Evolutionary conservation across 1,140 invertebrate species (phyloP), one percentile per base, ranked within the genome.

Genomic region (Eupeodes corollae): DNA sequence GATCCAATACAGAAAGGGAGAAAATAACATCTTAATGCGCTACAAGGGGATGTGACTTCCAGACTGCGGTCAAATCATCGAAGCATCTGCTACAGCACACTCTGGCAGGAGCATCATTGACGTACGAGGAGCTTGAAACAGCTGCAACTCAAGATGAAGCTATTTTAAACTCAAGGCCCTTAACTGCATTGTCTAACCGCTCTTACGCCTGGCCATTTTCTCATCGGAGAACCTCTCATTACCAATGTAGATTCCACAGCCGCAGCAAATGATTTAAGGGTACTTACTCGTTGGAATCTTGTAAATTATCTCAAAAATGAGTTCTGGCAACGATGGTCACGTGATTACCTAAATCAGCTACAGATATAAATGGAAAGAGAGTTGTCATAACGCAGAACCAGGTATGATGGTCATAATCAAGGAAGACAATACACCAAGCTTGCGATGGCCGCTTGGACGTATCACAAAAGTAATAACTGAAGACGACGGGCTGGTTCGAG

Each of bases 181-280:
- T 68, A 2, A 46, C 44, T 21, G 47, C 55, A 9, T n/a, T 69
- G 11, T 53, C 57, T 12, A 42, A 18, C 37, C 48, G 58, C 44
- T 6, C 42, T 69, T 2, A 68, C 68, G 10, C 63, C 67, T 5
- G 55, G 51, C 12, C 68, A 71, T 52, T 70, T 70, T 44, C 39
- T 70, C 16, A 61, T 55, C 38, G 61, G 63, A 6, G 18, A 45
- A 26, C 49, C 61, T 3, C 42, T 69, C 16, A 54, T 44, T 9
- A 26, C 50, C 0, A 11, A 55, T 12, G 49, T 55, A 13, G 47
- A 52, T 34, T 3, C 3, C 16, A 21, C 16, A n/a, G 9, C 15
- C 5, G 8, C 3, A 44, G 3, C 13, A 15, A 8, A 3, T 42
- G 8, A 42, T 9, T 5, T 2, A 21, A 13, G 12, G 16, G 11